phyloP scores from a whole-genome alignment of 2,113 vertebrate species.

The Terrapene triunguis region DNA sequence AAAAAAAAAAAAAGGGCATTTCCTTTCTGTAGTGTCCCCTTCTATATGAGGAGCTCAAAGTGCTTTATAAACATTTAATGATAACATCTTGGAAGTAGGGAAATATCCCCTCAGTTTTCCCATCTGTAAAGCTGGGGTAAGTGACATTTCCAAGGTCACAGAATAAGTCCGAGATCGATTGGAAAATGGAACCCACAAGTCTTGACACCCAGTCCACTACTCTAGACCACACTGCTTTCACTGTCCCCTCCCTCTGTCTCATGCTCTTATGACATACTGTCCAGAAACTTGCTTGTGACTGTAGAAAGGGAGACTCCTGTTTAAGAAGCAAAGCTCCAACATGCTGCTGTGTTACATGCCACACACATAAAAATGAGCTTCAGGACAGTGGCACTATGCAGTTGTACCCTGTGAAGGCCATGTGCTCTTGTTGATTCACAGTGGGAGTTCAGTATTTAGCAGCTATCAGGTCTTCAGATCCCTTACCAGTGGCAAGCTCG shows the following conservation, averaged over 20 bases:
- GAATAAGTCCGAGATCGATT: background rate
- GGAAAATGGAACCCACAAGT: background rate
- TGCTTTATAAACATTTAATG: background rate
- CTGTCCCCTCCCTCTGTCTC: background rate
- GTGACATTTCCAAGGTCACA: background rate
- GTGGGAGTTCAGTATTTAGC: background rate
- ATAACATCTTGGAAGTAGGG: background rate
- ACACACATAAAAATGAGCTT: background rate
- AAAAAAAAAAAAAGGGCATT: background rate
- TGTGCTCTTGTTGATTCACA: background rate
- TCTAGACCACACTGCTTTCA: background rate
- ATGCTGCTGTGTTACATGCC: background rate
- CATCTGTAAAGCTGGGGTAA: background rate
- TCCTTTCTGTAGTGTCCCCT: background rate
- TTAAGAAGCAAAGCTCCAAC: background rate
- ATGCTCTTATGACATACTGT: background rate
- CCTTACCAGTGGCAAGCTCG: background rate
- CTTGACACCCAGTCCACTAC: background rate
- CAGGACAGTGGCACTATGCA: background rate
- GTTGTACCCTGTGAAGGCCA: background rate
- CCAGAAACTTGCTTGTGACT: background rate
- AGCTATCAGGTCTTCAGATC: background rate
- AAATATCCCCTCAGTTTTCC: no score
- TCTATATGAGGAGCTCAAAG: background rate
- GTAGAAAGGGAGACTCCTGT: background rate